Base-by-base conservation (phyloP, 2,113 vertebrate genomes). In the Ageneiosus marmoratus region DNA sequence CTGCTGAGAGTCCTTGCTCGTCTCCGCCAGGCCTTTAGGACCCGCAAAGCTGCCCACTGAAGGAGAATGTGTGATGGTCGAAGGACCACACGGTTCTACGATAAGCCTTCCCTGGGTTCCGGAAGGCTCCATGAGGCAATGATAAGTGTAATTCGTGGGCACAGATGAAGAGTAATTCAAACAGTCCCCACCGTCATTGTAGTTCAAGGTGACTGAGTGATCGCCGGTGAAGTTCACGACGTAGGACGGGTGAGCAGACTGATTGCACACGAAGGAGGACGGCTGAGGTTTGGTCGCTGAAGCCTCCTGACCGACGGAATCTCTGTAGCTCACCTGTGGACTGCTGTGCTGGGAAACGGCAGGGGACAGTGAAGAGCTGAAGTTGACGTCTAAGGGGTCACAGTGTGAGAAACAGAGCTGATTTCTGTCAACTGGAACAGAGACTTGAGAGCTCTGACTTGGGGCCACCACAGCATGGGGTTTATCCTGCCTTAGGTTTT, bases 51-150 rank as follows among this genome's bases (percentile, higher is more conserved):
- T 89, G 24, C 90, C 89, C 86, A 90, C 20, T 18, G 91, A 89
- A 55, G 92, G 88, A 58, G 92, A 87, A 1, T 91, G 55, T 6
- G 88, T 88, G 82, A 91, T 73, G 63, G 90, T 1, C 87, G 92
- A 77, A 1, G 92, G 91, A 44, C 88, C 92, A n/a, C 93, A 91
- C 10, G 92, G 91, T 83, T 94, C 94, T 0, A 94, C 89, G 16
- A 95, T 94, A 58, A 95, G 88, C 73, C 94, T 89, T 24, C 94
- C 94, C 55, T 95, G 94, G 5, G 94, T 94, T 79, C 94, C 94
- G 0, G 94, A 95, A 34, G 94, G 93, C 44, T 95, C 94, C 94
- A 95, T 95, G 67, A 95, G 89, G 87, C 94, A 95, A 79, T 94
- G 94, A 87, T 95, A 95, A 60, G 94, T 95, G 89, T 94, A 95